Evolutionary conservation across 1,140 invertebrate genomes (phyloP).

Genomic region (Drosophila dunni): DNA sequence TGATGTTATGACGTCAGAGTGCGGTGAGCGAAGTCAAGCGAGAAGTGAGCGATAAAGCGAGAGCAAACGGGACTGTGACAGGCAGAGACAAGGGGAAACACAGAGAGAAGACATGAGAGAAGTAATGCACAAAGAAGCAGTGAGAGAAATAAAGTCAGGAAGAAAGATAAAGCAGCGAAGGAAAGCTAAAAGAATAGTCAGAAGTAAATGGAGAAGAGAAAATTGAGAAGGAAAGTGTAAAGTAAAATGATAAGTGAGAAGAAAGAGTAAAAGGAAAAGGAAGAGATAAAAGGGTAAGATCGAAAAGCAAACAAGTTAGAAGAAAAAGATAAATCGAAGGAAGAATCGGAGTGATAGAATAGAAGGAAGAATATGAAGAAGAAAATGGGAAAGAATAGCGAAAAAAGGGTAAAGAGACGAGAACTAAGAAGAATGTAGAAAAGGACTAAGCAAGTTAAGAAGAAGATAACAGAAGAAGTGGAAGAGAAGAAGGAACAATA

Average conservation of each 20-base stretch:
- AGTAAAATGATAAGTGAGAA: too few relatives aligned
- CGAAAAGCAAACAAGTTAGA: neutral
- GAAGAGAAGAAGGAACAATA: neutral
- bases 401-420: neutral
- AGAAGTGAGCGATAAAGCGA: conserved; percentile 8
- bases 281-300: neutral
- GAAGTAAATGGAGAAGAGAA: neutral
- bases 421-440: neutral
- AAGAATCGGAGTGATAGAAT: neutral
- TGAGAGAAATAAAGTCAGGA: neutral
- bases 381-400: neutral
- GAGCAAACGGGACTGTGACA: conserved; percentile 7
- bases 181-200: neutral
- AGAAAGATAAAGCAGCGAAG: neutral
- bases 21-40: conserved; percentile 5
- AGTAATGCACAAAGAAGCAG: neutral
- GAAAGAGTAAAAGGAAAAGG: neutral
- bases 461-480: too few relatives aligned
- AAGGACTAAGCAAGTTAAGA: neutral
- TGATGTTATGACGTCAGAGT: conserved; percentile 23
- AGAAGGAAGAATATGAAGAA: neutral
- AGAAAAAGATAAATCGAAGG: neutral
- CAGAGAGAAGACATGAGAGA: neutral
- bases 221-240: too few relatives aligned
- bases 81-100: neutral